These are phyloP conservation scores for Gymnoscopelus braueri DNA, from an alignment of 2,797 vertebrate genomes.

Conservation along the genomic window DNA sequence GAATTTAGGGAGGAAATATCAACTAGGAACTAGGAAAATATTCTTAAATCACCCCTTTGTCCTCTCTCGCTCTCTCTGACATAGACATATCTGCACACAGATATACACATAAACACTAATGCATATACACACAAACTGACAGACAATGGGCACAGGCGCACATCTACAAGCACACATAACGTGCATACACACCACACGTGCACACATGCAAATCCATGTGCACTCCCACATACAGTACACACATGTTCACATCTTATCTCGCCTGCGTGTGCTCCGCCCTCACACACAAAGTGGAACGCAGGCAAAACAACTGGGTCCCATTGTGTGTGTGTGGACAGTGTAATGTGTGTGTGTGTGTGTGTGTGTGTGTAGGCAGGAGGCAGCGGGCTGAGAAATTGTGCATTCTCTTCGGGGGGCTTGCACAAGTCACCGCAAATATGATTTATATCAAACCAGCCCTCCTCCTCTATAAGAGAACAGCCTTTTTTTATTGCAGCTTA, in stretches of 20 bases:
- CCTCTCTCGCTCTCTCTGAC: conserved; percentile 22
- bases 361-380: conserved; percentile 20
- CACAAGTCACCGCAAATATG: conserved; percentile 55
- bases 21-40: no score
- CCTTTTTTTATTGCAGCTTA: conserved; percentile 23
- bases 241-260: no score
- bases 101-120: neutral
- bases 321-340: conserved; percentile 19
- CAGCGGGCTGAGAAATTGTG: conserved; percentile 64
- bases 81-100: conserved; percentile 10
- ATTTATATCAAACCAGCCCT: conserved; percentile 68
- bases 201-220: no score
- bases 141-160: neutral
- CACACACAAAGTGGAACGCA: conserved; percentile 29
- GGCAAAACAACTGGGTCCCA: conserved; percentile 11
- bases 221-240: no score
- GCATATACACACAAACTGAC: conserved; percentile 11
- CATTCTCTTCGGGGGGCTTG: conserved; percentile 47
- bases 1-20: conserved; percentile 5
- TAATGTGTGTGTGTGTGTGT: conserved; percentile 1
- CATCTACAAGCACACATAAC: no score
- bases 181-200: no score
- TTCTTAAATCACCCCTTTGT: neutral
- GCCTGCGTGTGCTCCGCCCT: no score
- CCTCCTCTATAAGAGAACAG: conserved; percentile 52